These are phyloP conservation scores for Spheniscus mendiculus DNA, from an alignment of 2,113 vertebrate genomes.

Conservation along the genomic window DNA sequence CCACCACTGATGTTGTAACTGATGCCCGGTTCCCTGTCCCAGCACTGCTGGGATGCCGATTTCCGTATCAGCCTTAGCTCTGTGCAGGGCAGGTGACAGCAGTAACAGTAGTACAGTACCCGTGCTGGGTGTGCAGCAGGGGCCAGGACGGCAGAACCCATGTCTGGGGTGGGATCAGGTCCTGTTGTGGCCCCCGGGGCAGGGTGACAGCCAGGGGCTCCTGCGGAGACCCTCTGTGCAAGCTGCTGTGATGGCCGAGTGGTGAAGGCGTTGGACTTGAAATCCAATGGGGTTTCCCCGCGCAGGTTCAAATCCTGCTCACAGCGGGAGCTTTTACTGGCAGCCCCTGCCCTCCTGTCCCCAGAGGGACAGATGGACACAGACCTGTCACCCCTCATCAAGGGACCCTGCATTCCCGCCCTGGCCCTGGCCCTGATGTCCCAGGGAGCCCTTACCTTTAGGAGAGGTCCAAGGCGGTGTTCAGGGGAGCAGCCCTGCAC, in stretches of 20 bases:
- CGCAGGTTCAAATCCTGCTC: conserved; percentile 35
- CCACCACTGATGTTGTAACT: neutral
- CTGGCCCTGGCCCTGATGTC: too few relatives aligned
- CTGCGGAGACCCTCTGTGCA: rapidly evolving
- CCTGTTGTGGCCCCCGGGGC: neutral
- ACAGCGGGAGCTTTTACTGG: conserved; percentile 8
- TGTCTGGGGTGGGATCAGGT: rapidly evolving
- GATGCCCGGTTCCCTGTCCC: neutral
- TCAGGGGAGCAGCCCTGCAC: neutral
- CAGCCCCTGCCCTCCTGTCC: neutral
- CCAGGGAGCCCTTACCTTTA: neutral
- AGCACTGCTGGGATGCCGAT: neutral
- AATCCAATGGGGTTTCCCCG: neutral
- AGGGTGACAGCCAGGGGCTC: neutral
- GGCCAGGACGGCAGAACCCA: neutral
- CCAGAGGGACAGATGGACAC: rapidly evolving
- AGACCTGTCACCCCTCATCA: rapidly evolving
- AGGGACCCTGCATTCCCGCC: neutral
- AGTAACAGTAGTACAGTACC: neutral
- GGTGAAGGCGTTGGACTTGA: conserved; percentile 32
- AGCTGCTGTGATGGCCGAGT: neutral
- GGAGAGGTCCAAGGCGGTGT: rapidly evolving
- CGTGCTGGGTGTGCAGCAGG: neutral
- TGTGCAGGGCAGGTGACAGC: neutral
- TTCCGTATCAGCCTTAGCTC: neutral